Evolutionary conservation across 1,140 invertebrate species (phyloP).

Genomic region (Drosophila neocordata): DNA sequence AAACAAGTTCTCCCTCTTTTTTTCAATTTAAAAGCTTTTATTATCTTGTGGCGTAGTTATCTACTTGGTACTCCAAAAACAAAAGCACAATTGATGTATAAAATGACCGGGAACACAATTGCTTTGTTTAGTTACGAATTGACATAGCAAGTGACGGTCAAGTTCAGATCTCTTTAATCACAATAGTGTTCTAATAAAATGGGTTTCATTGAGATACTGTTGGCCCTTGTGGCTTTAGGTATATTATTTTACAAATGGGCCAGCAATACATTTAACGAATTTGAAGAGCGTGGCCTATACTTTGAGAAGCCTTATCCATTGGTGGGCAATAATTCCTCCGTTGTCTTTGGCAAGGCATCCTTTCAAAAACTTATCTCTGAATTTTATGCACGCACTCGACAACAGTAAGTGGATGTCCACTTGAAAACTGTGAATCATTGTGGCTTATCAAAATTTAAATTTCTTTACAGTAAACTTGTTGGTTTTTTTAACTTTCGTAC

Average conservation of each 20-base stretch:
- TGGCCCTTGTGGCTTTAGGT: slow-evolving; percentile 25
- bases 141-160: neutral
- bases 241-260: slow-evolving; percentile 57
- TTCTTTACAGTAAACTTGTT: slow-evolving; percentile 81
- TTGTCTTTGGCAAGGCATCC: slow-evolving; percentile 58
- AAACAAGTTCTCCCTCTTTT: neutral
- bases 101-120: neutral
- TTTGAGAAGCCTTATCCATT: slow-evolving; percentile 76
- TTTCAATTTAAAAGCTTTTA: neutral
- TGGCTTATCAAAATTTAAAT: too few relatives aligned
- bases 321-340: slow-evolving; percentile 70
- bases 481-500: slow-evolving; percentile 84
- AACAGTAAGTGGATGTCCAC: slow-evolving; percentile 50
- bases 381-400: slow-evolving; percentile 58
- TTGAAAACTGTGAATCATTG: neutral
- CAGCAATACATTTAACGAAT: slow-evolving; percentile 64
- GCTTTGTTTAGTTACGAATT: slow-evolving; percentile 14
- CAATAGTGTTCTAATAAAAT: slow-evolving; percentile 3
- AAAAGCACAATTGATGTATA: slow-evolving; percentile 21
- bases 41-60: slow-evolving; percentile 6
- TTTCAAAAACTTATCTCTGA: slow-evolving; percentile 47
- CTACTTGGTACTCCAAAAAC: neutral
- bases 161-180: neutral
- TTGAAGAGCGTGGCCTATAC: slow-evolving; percentile 65
- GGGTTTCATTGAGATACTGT: slow-evolving; percentile 31